A percentile compares a stretch with the other conserved stretches of the same genome.
phyloP scores from a whole-genome alignment of 2,797 vertebrate genomes.

The Pseudotriccus pelzelni region DNA sequence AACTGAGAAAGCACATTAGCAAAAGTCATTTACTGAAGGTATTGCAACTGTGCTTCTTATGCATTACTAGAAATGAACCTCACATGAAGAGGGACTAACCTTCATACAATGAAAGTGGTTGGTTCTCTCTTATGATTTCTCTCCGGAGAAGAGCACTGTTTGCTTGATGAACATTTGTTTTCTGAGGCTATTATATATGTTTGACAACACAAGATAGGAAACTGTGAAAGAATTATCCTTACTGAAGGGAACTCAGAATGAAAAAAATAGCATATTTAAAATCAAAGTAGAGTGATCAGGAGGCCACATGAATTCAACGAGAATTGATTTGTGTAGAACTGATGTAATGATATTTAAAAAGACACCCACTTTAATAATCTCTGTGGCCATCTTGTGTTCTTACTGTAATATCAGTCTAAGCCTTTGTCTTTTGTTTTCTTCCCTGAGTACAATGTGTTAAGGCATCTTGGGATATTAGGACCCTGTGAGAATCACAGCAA shows the following conservation, averaged over 20 bases:
- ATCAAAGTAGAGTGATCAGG: neutral
- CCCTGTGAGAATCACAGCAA: neutral
- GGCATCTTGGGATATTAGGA: neutral
- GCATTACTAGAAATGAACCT: neutral
- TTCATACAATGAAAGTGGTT: neutral
- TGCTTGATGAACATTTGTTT: neutral
- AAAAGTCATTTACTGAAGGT: neutral
- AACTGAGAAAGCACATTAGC: neutral
- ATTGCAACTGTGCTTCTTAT: neutral
- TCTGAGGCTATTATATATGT: neutral
- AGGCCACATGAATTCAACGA: neutral
- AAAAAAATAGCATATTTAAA: neutral
- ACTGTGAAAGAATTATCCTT: neutral
- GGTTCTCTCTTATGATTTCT: neutral
- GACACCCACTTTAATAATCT: neutral
- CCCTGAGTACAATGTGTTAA: neutral
- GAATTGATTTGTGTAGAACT: neutral
- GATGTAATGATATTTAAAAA: neutral
- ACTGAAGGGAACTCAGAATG: neutral
- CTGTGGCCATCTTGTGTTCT: neutral
- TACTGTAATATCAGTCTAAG: neutral
- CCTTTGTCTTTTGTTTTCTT: neutral
- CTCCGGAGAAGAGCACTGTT: neutral
- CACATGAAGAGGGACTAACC: neutral
- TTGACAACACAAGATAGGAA: neutral